Evolutionary conservation across 2,113 vertebrate species (phyloP).

Genomic region (Crotalus tigris): DNA sequence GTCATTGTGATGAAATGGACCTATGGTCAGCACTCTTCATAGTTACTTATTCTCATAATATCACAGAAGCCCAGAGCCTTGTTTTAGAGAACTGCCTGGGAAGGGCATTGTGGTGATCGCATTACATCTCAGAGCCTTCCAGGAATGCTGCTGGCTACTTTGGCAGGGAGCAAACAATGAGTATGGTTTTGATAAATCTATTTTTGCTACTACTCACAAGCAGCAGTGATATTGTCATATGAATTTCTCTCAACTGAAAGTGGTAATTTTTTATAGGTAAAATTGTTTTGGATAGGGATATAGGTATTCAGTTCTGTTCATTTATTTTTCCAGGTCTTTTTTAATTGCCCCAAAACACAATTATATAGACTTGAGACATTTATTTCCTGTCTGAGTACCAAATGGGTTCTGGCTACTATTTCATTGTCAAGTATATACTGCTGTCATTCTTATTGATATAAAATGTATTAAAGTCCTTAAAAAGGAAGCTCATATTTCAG

Average conservation of each 20-base stretch:
- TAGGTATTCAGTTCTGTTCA: background rate
- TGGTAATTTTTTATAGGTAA: background rate
- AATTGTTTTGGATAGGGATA: background rate
- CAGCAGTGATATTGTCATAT: background rate
- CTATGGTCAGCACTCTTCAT: background rate
- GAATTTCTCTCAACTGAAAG: background rate
- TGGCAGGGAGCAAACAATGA: background rate
- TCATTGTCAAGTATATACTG: background rate
- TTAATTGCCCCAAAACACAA: background rate
- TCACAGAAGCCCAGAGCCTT: background rate
- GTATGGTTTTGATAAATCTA: background rate
- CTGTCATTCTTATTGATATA: background rate
- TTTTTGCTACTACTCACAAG: background rate
- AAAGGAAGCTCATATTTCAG: slow-evolving; percentile 53
- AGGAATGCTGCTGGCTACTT: background rate
- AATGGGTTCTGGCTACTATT: background rate
- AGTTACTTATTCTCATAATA: background rate
- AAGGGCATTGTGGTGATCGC: background rate
- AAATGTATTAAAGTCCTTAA: slow-evolving; percentile 21
- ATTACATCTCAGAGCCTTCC: background rate
- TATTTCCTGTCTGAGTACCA: background rate
- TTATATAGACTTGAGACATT: background rate
- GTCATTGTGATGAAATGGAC: background rate
- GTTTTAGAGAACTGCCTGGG: background rate
- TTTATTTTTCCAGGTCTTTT: background rate